Evolutionary conservation across 2,113 vertebrate genomes (phyloP), one percentile per base, ranked within the genome.

Genomic region (Albula glossodonta): DNA sequence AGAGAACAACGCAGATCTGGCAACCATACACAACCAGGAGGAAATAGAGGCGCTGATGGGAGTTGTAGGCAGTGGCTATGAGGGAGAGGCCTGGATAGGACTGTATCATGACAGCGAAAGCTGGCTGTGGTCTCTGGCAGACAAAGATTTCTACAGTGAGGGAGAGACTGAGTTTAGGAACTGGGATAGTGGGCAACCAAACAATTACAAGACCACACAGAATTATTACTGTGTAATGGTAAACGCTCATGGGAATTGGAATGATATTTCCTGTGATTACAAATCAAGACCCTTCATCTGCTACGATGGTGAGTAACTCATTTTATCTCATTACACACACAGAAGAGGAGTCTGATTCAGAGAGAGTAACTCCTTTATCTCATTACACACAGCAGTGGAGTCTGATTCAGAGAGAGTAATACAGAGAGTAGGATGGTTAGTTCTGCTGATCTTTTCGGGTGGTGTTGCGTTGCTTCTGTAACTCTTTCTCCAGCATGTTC

Each of bases 1-100:
- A n/a, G 25, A 85, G 13, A 31, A 0, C 2, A 25, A 80, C 66
- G 79, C 78, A 1, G 87, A 91, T 78, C 48, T 87, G 52, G 87
- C 88, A 49, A 88, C 84, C 5, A 3, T 90, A 56, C 51, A 22
- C 2, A 7, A 81, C 50, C 7, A 51, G 0, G 80, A 86, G n/a
- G 87, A 88, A 7, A 52, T 89, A 1, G 31, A 41, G 84, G 85
- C 15, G 19, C 56, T 87, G 51, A 11, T 87, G 63, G 51, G 82
- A 63, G 63, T n/a, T 41, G 31, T 41, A 81, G 57, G 3, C 50
- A 51, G 12, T 56, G n/a, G 60, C 10, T 15, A 52, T 74, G 17
- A 10, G 19, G 66, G 15, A 51, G 2, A 22, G 31, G 56, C 9
- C 80, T 86, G 85, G 85, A 86, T 86, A 8, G 88, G 88, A 56